Base-by-base conservation (phyloP, 2,888 invertebrate species). In the Elysia crispata region DNA sequence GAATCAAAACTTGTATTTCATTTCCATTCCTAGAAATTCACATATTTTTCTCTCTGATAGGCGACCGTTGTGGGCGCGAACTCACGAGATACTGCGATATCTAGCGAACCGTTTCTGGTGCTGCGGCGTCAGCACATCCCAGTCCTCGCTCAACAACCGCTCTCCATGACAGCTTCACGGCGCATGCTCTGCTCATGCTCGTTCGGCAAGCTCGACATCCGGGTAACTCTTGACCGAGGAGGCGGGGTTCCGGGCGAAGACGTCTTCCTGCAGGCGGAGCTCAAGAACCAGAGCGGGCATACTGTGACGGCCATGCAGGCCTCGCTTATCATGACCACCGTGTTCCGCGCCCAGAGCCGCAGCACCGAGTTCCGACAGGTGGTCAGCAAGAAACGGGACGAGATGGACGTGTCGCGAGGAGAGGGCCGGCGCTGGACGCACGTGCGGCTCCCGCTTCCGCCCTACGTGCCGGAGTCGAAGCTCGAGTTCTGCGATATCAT, bases 401-500 rank as follows among this genome's bases (percentile, higher is more conserved):
- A 91, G 75, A 88, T 87, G 62, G 89, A 91, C 83, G 85, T 92
- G 72, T 81, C 84, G 0, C 82, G 86, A 18, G 90, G 89, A n/a
- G 90, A 91, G 72, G 90, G 90, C 0, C 85, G 91, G 6, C 83
- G 87, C 15, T 92, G 92, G 92, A 89, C 88, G 73, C 87, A 87
- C 82, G 90, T 91, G 0, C 85, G 90, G 18, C 83, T 92, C 6
- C 83, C 89, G 8, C 87, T 92, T 15, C 92, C 92, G 6, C 90
- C 91, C 0, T 92, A 91, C 83, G 89, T 91, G 31, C 92, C 92
- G 0, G 91, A 92, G 83, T 89, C 91, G 0, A 84, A 86, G 11
- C 85, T 92, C 30, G 89, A 91, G 57, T 88, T 86, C 77, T 92
- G 91, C 84, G 91, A 91, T 84, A 90, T 92, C 82, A 92, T 92